Base-by-base conservation (phyloP, 64 coral and sea anemone genomes). In the Pocillopora verrucosa region DNA sequence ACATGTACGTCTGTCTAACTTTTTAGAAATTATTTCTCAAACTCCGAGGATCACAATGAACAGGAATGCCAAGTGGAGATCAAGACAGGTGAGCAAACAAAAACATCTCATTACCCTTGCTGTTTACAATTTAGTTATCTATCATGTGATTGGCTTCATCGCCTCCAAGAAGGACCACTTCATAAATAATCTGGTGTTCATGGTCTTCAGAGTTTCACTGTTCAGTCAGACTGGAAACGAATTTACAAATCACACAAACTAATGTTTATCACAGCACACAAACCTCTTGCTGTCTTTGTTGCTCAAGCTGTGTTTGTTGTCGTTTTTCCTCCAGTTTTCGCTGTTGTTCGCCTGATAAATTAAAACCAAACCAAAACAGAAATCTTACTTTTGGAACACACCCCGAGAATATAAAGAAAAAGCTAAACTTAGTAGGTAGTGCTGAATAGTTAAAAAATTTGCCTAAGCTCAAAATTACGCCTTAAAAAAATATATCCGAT, bases 271-370 rank as follows among this genome's bases (percentile, higher is more conserved):
- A 34, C 17, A 3, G 16, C 13, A 65, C 69, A 59, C 79, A 56
- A 56, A 89, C 86, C 86, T 83, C 69, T 36, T 89, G 60, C 75
- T 87, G 82, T 64, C 84, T 68, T 79, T 95, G 81, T 58, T 91
- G 89, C 26, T 95, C 77, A 65, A 75, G 89, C 64, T 91, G 88
- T 77, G 93, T 95, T 38, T 86, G 82, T n/a, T 76, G 82, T 19
- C 89, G 76, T 78, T 95, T 91, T 60, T 95, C 83, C 75, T 95
- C 93, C 56, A 88, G 58, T n/a, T 95, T 90, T 56, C 58, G 38
- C 22, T 95, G 93, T 38, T 95, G 89, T 60, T 91, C 86, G 75
- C 93, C 93, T 95, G 19, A 10, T 10, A 60, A 41, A 20, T 36
- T 19, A 35, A 56, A 73, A 26, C 16, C 11, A 4, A 37, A 65